Percentiles rank a stretch among this genome's conserved stretches.
Conservation (phyloP, 2,113 vertebrate species). For the Pelmatolapia mariae region DNA sequence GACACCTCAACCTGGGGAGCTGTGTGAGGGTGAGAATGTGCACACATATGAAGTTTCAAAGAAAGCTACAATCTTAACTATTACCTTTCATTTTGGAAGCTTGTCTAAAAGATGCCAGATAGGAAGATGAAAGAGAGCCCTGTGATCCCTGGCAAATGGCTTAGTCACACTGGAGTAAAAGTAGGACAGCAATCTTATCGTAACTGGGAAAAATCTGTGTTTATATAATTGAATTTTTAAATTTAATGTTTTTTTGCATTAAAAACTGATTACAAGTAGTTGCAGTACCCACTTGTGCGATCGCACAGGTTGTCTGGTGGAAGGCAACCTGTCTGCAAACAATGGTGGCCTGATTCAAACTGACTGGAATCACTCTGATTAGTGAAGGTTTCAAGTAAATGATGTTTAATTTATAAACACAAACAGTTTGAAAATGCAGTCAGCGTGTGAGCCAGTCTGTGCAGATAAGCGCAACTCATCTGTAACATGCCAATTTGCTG, state of each 20-base stretch:
- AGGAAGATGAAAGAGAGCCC: neutral
- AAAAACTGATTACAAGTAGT: neutral
- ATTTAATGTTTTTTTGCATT: neutral
- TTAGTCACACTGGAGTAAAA: neutral
- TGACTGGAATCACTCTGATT: neutral
- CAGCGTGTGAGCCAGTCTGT: neutral
- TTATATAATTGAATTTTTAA: neutral
- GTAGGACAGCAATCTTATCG: neutral
- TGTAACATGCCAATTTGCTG: neutral
- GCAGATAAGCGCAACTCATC: neutral
- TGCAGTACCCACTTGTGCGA: neutral
- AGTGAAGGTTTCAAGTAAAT: neutral
- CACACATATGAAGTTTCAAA: neutral
- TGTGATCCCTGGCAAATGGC: neutral
- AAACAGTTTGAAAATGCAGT: neutral
- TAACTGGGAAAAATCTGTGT: neutral
- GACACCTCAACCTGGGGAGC: conserved; percentile 93
- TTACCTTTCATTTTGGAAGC: neutral
- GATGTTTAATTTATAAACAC: neutral
- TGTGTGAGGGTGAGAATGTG: conserved; percentile 88
- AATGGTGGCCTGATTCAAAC: neutral
- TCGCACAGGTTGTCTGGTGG: neutral
- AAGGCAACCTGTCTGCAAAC: neutral
- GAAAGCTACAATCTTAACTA: neutral
- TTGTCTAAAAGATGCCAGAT: neutral